phyloP scores from a whole-genome alignment of 2,113 vertebrate genomes.

The Eptesicus fuscus region DNA sequence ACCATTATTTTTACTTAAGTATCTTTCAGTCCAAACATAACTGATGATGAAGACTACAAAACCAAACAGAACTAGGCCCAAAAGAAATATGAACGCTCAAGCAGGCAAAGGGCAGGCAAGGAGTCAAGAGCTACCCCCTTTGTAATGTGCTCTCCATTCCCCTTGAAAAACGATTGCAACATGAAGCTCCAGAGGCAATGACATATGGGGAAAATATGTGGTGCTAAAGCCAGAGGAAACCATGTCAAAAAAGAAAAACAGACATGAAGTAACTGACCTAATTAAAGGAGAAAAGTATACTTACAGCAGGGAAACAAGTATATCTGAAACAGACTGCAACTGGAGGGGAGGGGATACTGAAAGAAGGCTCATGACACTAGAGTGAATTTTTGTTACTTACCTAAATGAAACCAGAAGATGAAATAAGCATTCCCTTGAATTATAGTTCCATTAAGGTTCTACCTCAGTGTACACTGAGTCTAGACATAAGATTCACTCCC shows the following conservation, averaged over 20 bases:
- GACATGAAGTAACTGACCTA: conserved; percentile 72
- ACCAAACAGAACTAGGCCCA: conserved; percentile 69
- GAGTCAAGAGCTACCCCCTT: conserved; percentile 18
- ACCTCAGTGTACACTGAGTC: background rate
- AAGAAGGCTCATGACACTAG: background rate
- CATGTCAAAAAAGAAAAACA: conserved; percentile 75
- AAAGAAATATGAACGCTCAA: conserved; percentile 65
- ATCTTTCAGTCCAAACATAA: conserved; percentile 69
- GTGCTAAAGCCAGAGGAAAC: conserved; percentile 70
- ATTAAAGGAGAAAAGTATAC: conserved; percentile 64
- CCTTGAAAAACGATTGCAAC: conserved; percentile 66
- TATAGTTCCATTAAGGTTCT: background rate
- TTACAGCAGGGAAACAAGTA: conserved; percentile 40
- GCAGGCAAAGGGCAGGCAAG: conserved; percentile 61
- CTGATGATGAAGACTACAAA: conserved; percentile 59
- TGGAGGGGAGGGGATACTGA: background rate
- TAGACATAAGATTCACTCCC: background rate
- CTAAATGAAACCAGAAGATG: background rate
- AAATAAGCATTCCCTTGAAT: background rate
- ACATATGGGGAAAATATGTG: conserved; percentile 72
- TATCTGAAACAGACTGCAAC: background rate
- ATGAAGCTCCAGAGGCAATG: conserved; percentile 68
- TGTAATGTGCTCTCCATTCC: conserved; percentile 51
- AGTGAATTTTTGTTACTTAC: background rate
- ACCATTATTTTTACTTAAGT: conserved; percentile 69